Evolutionary conservation across 2,888 invertebrate species (phyloP), one percentile per base, ranked within the genome.

Genomic region (Lasioglossum calceatum): DNA sequence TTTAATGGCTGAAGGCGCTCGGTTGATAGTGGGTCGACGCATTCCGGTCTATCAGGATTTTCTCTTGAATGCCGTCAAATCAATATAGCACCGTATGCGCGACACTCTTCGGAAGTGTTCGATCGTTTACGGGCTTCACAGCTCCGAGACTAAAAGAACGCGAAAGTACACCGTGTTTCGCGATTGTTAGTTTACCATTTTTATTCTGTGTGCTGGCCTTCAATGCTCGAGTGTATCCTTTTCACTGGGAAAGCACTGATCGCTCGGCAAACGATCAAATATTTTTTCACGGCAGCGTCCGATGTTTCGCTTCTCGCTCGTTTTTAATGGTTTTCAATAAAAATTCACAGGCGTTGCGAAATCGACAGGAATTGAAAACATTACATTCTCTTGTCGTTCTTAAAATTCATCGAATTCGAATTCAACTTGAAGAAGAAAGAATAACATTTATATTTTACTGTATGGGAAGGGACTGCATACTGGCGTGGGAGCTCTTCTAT

Each of bases 1-100:
- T 72, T 47, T 72, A 72, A 72, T 44, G 72, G 71, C 12, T 12
- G n/a, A n/a, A 42, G 71, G 39, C 39, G 71, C 12, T 23, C n/a
- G n/a, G 74, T 79, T 82, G 86, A 67, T 72, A 79, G 71, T 12
- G 42, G 79, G 70, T 74, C 82, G 78, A 82, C 81, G 1, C 32
- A 64, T 32, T 64, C 64, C 64, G 64, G 64, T 64, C 64, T 64
- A 64, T 64, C 64, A 32, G 32, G 64, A 64, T 64, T 64, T 64
- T 64, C 64, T 64, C 64, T 64, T 5, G 32, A 64, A 64, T 32
- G 77, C 81, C 78, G 70, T 54, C 74, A 1, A 39, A 42, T 32
- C 32, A 54, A 67, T 36, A 78, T 76, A 76, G 72, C 86, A 2
- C 7, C 7, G 32, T 64, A 19, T 32, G 64, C 32, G 16, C 7